Evolutionary conservation across 2,888 invertebrate genomes (phyloP).

Genomic region (Nomada flava): DNA sequence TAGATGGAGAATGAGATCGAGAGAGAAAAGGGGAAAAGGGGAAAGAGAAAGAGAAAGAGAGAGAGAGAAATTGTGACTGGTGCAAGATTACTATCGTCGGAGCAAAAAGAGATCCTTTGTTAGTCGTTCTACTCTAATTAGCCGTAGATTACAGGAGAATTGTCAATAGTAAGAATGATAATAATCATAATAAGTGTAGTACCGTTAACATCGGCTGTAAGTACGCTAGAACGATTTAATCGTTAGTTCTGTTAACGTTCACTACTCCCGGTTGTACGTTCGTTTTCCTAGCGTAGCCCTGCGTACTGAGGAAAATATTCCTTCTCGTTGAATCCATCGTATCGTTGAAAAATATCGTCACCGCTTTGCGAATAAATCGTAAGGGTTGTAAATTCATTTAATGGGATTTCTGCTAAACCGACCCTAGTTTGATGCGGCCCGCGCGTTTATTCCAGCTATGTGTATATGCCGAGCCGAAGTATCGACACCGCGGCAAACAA

Average conservation of each 20-base stretch:
- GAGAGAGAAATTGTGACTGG: slow-evolving; percentile 37
- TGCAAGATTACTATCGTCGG: slow-evolving; percentile 67
- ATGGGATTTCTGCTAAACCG: too few species aligned
- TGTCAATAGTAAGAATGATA: slow-evolving; percentile 76
- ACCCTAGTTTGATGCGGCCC: too few species aligned
- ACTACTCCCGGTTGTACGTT: slow-evolving; percentile 40
- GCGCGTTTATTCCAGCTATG: too few species aligned
- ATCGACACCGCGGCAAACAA: too few species aligned
- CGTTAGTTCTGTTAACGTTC: slow-evolving; percentile 58
- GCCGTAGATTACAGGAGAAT: slow-evolving; percentile 76
- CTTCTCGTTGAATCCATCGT: slow-evolving; percentile 24
- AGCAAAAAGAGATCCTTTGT: slow-evolving; percentile 69
- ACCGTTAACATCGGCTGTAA: slow-evolving; percentile 65
- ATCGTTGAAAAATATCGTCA: slow-evolving; percentile 23
- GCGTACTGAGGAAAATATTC: slow-evolving; percentile 26
- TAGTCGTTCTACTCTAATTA: slow-evolving; percentile 76
- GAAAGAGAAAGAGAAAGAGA: background rate
- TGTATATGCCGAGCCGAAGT: too few species aligned
- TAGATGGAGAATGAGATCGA: slow-evolving; percentile 7
- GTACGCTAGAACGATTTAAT: slow-evolving; percentile 67
- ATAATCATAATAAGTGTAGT: slow-evolving; percentile 70
- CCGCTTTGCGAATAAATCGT: slow-evolving; percentile 41
- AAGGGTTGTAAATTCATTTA: slow-evolving; percentile 8
- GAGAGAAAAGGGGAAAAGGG: background rate
- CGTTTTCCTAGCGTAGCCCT: slow-evolving; percentile 2